These are phyloP conservation scores for Tricholauxania praeusta DNA, from an alignment of 2,888 invertebrate genomes.

Conservation along the genomic window DNA sequence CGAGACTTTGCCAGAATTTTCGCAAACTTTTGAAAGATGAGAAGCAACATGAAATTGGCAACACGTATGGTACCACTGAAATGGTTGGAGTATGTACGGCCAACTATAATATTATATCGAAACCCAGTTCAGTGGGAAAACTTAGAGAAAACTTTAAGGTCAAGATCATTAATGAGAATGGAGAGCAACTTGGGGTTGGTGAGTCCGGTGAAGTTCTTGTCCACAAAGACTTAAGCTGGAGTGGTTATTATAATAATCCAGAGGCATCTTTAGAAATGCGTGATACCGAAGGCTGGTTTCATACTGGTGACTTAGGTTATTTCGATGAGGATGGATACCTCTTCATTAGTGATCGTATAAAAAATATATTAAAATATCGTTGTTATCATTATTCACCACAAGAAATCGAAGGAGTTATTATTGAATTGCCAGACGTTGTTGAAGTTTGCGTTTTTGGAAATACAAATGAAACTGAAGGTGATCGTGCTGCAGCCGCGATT, in stretches of 20 bases:
- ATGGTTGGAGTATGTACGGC: slow-evolving; percentile 45
- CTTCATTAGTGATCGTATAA: slow-evolving; percentile 60
- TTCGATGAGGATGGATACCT: slow-evolving; percentile 61
- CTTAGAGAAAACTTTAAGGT: slow-evolving; percentile 47
- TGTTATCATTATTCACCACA: slow-evolving; percentile 60
- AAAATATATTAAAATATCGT: slow-evolving; percentile 62
- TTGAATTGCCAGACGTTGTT: slow-evolving; percentile 53
- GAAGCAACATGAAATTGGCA: slow-evolving; percentile 43
- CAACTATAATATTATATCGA: slow-evolving; percentile 47
- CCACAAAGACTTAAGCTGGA: slow-evolving; percentile 52
- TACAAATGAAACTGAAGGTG: slow-evolving; percentile 53
- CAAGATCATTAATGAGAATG: slow-evolving; percentile 57
- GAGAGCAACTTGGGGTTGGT: slow-evolving; percentile 49
- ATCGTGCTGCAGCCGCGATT: slow-evolving; percentile 59
- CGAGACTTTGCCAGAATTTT: slow-evolving; percentile 47
- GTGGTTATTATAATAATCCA: slow-evolving; percentile 60
- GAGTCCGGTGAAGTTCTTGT: slow-evolving; percentile 60
- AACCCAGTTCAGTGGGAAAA: slow-evolving; percentile 53
- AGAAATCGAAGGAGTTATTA: slow-evolving; percentile 60
- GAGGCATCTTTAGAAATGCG: slow-evolving; percentile 53
- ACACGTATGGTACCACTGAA: slow-evolving; percentile 58
- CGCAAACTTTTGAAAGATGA: slow-evolving; percentile 33
- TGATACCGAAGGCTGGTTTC: slow-evolving; percentile 60
- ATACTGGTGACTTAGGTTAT: slow-evolving; percentile 64
- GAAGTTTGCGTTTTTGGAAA: slow-evolving; percentile 61